Percentiles rank a stretch among this genome's conserved stretches.
These are phyloP conservation scores for Eulimnadia texana DNA, from an alignment of 1,140 invertebrate genomes.

Conservation along the genomic window DNA sequence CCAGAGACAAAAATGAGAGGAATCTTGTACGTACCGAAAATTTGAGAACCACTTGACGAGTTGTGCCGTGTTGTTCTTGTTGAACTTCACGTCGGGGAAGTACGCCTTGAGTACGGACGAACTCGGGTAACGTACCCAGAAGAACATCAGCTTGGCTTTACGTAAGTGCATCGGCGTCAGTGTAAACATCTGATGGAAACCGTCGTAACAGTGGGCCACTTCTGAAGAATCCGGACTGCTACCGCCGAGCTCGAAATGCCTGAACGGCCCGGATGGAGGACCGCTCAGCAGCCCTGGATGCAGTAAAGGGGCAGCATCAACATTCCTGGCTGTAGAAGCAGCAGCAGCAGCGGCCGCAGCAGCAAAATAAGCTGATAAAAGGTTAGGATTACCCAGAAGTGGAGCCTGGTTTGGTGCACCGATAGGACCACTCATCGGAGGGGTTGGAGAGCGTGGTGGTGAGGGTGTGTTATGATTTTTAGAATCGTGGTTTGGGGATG, in stretches of 20 bases:
- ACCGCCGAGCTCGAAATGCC: conserved; percentile 26
- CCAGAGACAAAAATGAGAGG: neutral
- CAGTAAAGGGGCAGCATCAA: conserved; percentile 29
- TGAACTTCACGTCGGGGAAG: conserved; percentile 99
- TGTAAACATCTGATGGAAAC: conserved; percentile 59
- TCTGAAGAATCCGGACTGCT: conserved; percentile 10
- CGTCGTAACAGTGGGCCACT: neutral
- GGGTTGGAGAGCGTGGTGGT: neutral
- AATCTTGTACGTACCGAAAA: conserved; percentile 68
- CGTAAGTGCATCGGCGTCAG: conserved; percentile 98
- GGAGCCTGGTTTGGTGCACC: neutral
- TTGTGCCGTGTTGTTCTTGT: conserved; percentile 99
- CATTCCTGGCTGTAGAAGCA: neutral
- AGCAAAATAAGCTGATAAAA: neutral
- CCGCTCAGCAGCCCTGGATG: conserved; percentile 33
- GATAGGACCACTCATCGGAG: neutral
- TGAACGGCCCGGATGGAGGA: conserved; percentile 24
- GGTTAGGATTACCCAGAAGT: neutral
- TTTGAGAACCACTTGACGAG: conserved; percentile 99
- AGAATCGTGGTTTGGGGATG: conserved; percentile 22
- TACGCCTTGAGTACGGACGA: conserved; percentile 98
- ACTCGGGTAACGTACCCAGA: conserved; percentile 97
- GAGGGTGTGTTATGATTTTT: neutral
- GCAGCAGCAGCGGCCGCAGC: neutral
- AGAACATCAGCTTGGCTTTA: conserved; percentile 99